Evolutionary conservation across 1,140 invertebrate genomes (phyloP).

Genomic region (Zaprionus vittiger): DNA sequence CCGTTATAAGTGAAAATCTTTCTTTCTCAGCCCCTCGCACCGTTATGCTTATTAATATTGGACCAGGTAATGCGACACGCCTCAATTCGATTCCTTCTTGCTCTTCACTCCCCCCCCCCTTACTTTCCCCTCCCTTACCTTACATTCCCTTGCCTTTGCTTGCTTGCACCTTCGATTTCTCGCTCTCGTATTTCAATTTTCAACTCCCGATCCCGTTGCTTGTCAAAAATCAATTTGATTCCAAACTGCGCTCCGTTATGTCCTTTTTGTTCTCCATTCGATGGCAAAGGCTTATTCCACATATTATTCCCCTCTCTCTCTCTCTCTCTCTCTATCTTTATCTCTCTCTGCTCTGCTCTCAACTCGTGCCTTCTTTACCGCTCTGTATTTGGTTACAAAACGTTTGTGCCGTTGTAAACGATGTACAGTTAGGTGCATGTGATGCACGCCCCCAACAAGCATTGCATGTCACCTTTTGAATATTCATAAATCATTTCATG

Average conservation of each 20-base stretch:
- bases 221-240: conserved; percentile 64
- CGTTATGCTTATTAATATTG: conserved; percentile 78
- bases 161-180: conserved; percentile 62
- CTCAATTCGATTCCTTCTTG: conserved; percentile 6
- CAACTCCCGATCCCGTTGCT: conserved; percentile 44
- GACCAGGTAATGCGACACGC: conserved; percentile 70
- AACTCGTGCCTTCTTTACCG: conserved; percentile 32
- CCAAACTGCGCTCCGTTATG: conserved; percentile 35
- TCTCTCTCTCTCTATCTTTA: conserved; percentile 1
- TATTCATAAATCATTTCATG: conserved; percentile 76
- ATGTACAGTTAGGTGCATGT: conserved; percentile 37
- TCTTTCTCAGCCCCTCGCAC: conserved; percentile 30
- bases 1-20: conserved; percentile 73
- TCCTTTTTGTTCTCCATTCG: conserved; percentile 20
- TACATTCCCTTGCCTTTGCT: neutral
- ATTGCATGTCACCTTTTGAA: conserved; percentile 67
- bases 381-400: conserved; percentile 57
- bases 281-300: conserved; percentile 51
- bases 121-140: neutral
- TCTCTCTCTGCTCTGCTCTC: neutral
- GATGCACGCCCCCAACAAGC: conserved; percentile 37
- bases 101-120: neutral
- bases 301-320: conserved; percentile 11
- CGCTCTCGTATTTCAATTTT: conserved; percentile 56
- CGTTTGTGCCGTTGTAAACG: conserved; percentile 4